These are phyloP conservation scores for Mobula birostris DNA, from an alignment of 2,113 vertebrate genomes.

Conservation along the genomic window DNA sequence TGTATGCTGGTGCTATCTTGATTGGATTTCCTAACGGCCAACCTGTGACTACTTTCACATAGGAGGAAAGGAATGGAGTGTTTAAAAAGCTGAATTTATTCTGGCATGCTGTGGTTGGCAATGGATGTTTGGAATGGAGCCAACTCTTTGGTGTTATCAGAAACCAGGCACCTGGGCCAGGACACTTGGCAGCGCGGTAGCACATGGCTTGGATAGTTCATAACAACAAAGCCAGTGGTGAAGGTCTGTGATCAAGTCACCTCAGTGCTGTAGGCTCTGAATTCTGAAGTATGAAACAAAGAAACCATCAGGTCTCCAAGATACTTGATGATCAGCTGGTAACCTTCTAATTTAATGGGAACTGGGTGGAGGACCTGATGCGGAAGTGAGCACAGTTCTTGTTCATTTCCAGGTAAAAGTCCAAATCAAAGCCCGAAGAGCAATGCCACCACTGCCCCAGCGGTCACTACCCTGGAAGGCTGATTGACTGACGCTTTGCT, in stretches of 20 bases:
- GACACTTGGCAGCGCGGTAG: neutral
- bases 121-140: neutral
- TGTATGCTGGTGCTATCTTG: no score
- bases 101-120: neutral
- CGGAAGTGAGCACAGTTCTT: neutral
- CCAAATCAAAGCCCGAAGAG: neutral
- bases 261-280: neutral
- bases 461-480: neutral
- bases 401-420: neutral
- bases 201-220: neutral
- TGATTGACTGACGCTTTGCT: neutral
- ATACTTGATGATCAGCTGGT: neutral
- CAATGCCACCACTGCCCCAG: neutral
- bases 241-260: neutral
- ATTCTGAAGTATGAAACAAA: neutral
- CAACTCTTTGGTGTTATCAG: neutral
- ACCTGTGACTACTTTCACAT: no score
- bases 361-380: neutral
- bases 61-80: no score
- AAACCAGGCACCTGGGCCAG: neutral
- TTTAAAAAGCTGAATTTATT: neutral
- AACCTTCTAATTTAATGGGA: neutral
- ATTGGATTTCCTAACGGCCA: no score
- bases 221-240: neutral
- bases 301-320: neutral